Percentiles rank a stretch among this genome's conserved stretches.
phyloP scores from a whole-genome alignment of 2,888 invertebrate species.

The Dicycla oo region DNA sequence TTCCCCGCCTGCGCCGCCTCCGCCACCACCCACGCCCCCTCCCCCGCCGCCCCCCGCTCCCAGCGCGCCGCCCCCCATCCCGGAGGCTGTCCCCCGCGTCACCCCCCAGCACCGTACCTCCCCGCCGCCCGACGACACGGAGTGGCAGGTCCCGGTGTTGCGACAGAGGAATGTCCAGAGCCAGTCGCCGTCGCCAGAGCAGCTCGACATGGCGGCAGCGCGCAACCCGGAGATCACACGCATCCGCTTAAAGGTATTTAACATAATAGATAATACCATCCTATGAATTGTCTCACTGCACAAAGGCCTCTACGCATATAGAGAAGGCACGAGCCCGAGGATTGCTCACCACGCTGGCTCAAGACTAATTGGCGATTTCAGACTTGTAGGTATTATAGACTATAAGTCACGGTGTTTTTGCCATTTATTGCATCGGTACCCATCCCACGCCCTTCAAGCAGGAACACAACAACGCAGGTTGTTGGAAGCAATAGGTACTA shows the following conservation, averaged over 20 bases:
- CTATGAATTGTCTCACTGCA: not conserved
- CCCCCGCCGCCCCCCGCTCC: too few relatives aligned
- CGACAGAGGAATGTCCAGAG: not conserved
- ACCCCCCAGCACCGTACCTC: not conserved
- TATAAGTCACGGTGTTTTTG: not conserved
- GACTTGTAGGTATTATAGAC: not conserved
- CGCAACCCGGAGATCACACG: constrained; percentile 68
- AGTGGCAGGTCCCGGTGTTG: not conserved
- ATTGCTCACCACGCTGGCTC: not conserved
- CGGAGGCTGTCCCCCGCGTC: too few relatives aligned
- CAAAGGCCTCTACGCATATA: not conserved
- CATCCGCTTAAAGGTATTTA: constrained; percentile 70
- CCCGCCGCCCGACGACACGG: not conserved
- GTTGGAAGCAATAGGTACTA: too few relatives aligned
- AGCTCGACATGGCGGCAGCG: constrained; percentile 80
- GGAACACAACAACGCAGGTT: not conserved
- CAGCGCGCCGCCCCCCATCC: too few relatives aligned
- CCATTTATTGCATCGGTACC: too few relatives aligned
- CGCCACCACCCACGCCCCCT: not conserved
- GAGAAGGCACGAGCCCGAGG: not conserved
- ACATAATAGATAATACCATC: not conserved
- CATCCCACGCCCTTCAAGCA: not conserved
- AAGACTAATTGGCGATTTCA: not conserved
- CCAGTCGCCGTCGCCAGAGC: constrained; percentile 53
- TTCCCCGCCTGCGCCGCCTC: not conserved